Percentiles rank a stretch among this genome's conserved stretches.
Evolutionary conservation across 2,888 invertebrate genomes (phyloP).

Genomic region (Tuberolachnus salignus): DNA sequence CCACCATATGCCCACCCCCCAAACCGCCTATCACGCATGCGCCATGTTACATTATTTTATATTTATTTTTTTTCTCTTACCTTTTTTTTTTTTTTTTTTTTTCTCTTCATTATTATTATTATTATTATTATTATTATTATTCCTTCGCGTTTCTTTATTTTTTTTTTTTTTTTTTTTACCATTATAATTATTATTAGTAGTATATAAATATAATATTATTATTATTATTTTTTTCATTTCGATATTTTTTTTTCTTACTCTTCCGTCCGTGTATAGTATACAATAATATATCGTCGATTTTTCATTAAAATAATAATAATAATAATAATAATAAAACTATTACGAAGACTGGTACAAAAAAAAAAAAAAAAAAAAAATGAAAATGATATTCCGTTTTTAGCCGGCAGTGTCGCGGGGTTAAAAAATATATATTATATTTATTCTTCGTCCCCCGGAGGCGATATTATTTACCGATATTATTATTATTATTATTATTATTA

Average conservation of each 20-base stretch:
- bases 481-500: too few species aligned
- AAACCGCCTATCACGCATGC: conserved; percentile 55
- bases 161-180: neutral
- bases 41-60: conserved; percentile 46
- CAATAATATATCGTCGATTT: neutral
- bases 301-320: neutral
- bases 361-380: conserved; percentile 19
- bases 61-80: conserved; percentile 48
- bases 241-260: neutral
- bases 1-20: conserved; percentile 55
- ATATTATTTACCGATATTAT: too few species aligned
- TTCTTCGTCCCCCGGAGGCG: conserved; percentile 19
- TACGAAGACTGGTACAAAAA: neutral
- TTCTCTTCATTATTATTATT: too few species aligned
- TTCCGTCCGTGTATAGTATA: too few species aligned
- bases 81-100: conserved; percentile 39
- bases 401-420: conserved; percentile 22
- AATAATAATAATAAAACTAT: too few species aligned
- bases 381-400: neutral
- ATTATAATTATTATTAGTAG: too few species aligned
- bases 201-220: too few species aligned
- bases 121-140: conserved; percentile 40
- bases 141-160: conserved; percentile 37
- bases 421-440: neutral
- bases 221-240: neutral